Percentiles rank a stretch among this genome's conserved stretches.
Evolutionary conservation across 2,797 vertebrate genomes (phyloP).

Genomic region (Natrix natrix): DNA sequence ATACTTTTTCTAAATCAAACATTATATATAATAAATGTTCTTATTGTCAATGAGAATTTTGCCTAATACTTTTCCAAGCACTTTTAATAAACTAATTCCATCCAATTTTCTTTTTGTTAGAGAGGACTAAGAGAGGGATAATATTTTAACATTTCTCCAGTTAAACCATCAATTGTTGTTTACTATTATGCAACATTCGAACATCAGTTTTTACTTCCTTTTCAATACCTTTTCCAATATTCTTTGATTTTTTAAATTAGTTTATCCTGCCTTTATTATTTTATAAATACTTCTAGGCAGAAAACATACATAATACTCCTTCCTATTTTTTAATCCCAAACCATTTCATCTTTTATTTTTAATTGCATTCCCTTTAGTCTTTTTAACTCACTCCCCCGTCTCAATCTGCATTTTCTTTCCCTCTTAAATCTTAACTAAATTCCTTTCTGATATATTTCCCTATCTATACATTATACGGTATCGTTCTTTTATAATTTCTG

Average conservation of each 20-base stretch:
- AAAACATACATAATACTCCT: background rate
- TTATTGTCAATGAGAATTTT: background rate
- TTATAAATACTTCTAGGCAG: background rate
- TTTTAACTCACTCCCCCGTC: background rate
- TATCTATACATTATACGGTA: background rate
- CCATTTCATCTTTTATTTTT: background rate
- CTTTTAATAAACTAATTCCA: background rate
- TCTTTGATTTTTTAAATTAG: background rate
- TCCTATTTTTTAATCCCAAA: background rate
- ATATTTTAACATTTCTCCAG: background rate
- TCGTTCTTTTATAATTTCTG: background rate
- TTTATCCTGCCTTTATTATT: background rate
- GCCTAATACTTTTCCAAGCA: background rate
- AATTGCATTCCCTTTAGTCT: background rate
- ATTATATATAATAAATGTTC: background rate
- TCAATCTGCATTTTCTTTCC: background rate
- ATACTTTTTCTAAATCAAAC: background rate
- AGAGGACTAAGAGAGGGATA: background rate
- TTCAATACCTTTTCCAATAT: background rate
- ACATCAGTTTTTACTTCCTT: background rate
- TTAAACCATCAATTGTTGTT: background rate
- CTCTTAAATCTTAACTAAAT: background rate
- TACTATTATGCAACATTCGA: background rate
- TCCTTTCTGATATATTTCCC: background rate
- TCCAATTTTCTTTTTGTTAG: background rate